A percentile compares a stretch with the other conserved stretches of the same genome.
Evolutionary conservation across 1,140 invertebrate species (phyloP).

Genomic region (Brachionus paranguensis): DNA sequence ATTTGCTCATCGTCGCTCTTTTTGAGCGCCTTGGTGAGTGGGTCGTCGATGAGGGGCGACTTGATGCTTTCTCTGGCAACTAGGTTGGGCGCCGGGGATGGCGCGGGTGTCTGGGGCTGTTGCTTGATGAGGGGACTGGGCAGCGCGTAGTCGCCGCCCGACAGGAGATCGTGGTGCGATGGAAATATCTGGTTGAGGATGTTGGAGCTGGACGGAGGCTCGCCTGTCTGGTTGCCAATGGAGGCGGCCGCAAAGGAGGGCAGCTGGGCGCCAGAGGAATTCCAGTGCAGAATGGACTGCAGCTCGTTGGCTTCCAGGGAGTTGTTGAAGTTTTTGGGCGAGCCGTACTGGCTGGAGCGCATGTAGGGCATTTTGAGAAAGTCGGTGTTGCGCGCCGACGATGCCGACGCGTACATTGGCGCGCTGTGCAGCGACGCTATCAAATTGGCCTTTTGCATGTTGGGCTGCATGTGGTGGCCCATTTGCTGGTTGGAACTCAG

Average conservation of each 20-base stretch:
- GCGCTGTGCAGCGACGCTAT: not conserved
- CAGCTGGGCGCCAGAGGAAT: not conserved
- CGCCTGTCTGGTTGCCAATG: not conserved
- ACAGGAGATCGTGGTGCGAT: not conserved
- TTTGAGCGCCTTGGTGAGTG: not conserved
- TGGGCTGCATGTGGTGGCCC: not conserved
- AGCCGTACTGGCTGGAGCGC: not conserved
- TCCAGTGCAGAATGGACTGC: constrained; percentile 13
- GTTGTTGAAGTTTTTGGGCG: not conserved
- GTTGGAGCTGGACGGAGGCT: not conserved
- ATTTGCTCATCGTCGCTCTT: not conserved
- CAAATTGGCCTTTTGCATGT: not conserved
- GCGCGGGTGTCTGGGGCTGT: not conserved
- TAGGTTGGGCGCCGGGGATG: not conserved
- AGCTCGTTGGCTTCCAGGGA: not conserved
- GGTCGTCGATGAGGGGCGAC: not conserved
- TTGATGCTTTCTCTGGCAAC: not conserved
- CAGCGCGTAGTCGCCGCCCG: not conserved
- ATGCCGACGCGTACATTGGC: not conserved
- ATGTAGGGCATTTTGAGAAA: constrained; percentile 1
- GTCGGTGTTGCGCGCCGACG: not conserved
- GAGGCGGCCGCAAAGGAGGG: not conserved
- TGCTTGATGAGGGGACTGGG: not conserved
- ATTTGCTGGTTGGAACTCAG: not conserved
- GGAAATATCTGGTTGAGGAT: constrained; percentile 36